Base-by-base conservation (phyloP, 2,888 invertebrate species). In the Oegoconia quadripuncta region DNA sequence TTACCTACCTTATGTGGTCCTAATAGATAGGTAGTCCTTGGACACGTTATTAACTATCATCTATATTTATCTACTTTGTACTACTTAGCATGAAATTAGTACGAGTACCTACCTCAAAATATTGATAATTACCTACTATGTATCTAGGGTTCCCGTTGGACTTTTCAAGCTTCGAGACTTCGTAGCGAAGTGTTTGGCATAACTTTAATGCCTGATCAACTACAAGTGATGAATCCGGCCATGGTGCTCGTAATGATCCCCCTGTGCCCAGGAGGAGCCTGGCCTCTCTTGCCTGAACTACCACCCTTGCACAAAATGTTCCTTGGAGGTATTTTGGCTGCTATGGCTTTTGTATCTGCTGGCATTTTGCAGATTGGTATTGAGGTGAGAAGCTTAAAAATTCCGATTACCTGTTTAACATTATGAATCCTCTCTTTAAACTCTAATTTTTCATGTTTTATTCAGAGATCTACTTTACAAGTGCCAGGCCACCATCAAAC, bases 201-300 rank as follows among this genome's bases (percentile, higher is more conserved):
- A 5, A 76, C 87, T n/a, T 74, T 91, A 34, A 84, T 90, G 68
- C 95, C 95, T 0, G 95, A 95, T 64, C 95, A 95, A 77, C 90
- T 96, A 80, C 94, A 95, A 56, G 93, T 94, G 18, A 83, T 94
- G 58, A 94, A 94, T 69, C 94, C 94, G 0, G 88, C 91, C 0
- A 87, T 94, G 67, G 93, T 94, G 11, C 75, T 94, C 14, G 48
- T 92, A 3, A 82, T 94, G 66, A 93, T 94, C 35, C 94, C 94
- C 0, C 55, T 91, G 12, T 91, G 91, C 35, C 86, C 84, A 0
- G 84, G 86, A 0, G 86, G 86, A 1, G 71, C 67, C 1, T 86
- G 82, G 69, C 77, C 84, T 0, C 18, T 86, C 6, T 51, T 86
- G 12, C 86, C 87, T 0, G 77, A 83, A n/a, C 50, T 84, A 34